Conservation (phyloP, 2,113 vertebrate species). For the Vulpes ferrilata region DNA sequence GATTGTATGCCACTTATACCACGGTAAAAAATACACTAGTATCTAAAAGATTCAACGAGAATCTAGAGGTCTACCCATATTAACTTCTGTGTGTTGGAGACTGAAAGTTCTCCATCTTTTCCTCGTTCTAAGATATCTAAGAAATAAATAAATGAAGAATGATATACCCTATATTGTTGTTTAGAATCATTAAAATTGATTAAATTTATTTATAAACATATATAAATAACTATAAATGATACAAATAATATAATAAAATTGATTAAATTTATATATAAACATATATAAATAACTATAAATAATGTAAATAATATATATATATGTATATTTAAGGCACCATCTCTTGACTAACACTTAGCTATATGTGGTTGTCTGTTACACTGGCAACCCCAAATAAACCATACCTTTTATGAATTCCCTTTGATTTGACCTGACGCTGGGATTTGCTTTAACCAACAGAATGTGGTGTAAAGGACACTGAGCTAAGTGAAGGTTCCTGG, state of each 20-base stretch:
- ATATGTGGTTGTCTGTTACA: neutral
- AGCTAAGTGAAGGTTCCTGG: neutral
- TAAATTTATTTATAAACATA: neutral
- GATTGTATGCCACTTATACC: neutral
- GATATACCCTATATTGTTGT: neutral
- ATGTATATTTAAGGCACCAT: neutral
- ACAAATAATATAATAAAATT: neutral
- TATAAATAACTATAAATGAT: neutral
- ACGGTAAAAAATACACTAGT: neutral
- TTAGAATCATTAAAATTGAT: neutral
- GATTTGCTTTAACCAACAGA: neutral
- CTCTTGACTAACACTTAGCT: neutral
- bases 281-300: no score
- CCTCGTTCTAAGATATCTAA: neutral
- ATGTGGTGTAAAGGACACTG: neutral
- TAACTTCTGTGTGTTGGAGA: neutral
- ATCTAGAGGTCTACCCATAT: neutral
- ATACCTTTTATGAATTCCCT: neutral
- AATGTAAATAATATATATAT: neutral
- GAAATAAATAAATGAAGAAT: neutral
- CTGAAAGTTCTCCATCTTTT: neutral
- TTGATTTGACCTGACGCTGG: neutral
- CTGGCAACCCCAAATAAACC: neutral
- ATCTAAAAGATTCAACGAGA: neutral
- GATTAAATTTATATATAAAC: no score